A percentile compares a stretch with the other conserved stretches of the same genome.
Conservation (phyloP, 1,140 invertebrate species). For the Pogonognathellus flavescens region DNA sequence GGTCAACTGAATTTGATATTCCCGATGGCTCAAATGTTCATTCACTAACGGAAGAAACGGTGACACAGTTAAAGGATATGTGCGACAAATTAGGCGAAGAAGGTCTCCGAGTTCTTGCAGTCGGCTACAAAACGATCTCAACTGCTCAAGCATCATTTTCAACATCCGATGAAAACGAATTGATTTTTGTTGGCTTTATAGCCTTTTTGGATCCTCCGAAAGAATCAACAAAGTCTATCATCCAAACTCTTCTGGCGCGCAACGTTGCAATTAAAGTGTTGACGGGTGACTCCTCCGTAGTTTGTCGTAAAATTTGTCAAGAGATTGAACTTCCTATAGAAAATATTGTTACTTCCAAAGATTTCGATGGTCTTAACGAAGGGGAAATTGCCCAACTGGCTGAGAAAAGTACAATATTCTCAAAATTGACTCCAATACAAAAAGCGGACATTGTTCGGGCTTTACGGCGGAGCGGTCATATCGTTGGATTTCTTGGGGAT, state of each 20-base stretch:
- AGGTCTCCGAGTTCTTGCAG: constrained; percentile 51
- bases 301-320: constrained; percentile 57
- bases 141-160: neutral
- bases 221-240: constrained; percentile 13
- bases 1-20: neutral
- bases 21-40: neutral
- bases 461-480: constrained; percentile 56
- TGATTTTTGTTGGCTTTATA: constrained; percentile 53
- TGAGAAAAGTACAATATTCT: constrained; percentile 55
- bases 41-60: neutral
- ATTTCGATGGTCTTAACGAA: constrained; percentile 40
- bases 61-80: neutral
- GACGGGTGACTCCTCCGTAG: constrained; percentile 51
- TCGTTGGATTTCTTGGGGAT: constrained; percentile 67
- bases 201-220: constrained; percentile 59
- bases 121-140: constrained; percentile 20
- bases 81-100: constrained; percentile 32
- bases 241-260: constrained; percentile 40
- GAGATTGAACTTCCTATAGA: constrained; percentile 50
- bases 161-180: constrained; percentile 21
- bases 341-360: constrained; percentile 14
- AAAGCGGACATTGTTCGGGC: constrained; percentile 57
- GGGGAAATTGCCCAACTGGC: constrained; percentile 6
- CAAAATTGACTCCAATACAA: constrained; percentile 59
- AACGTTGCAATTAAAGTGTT: constrained; percentile 56